Conservation (phyloP, 2,888 invertebrate genomes). For the Agonopterix subpropinquella region DNA sequence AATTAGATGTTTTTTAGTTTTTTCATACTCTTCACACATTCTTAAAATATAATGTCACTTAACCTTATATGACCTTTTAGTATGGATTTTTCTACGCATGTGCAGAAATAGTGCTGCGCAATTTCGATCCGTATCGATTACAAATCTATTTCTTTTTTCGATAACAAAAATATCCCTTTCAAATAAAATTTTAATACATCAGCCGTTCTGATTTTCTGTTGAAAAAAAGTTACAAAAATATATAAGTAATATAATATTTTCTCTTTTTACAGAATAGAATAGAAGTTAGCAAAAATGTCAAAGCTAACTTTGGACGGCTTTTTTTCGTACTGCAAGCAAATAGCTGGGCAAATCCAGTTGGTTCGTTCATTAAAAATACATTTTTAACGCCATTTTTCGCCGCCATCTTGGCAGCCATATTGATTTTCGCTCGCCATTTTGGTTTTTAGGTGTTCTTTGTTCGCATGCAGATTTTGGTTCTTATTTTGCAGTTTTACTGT, state of each 20-base stretch:
- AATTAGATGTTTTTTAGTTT: conserved; percentile 13
- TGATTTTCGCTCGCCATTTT: conserved; percentile 8
- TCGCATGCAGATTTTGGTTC: not conserved
- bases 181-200: too few species aligned
- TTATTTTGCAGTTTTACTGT: too few species aligned
- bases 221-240: not conserved
- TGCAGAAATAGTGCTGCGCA: conserved; percentile 18
- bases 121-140: too few species aligned
- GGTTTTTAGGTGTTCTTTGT: conserved; percentile 2
- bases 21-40: conserved; percentile 16
- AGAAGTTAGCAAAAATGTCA: conserved; percentile 62
- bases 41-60: conserved; percentile 4
- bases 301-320: conserved; percentile 72
- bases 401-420: conserved; percentile 21
- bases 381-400: conserved; percentile 16
- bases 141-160: too few species aligned
- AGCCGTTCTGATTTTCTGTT: too few species aligned
- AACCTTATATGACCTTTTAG: conserved; percentile 22
- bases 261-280: conserved; percentile 64
- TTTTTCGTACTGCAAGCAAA: conserved; percentile 76
- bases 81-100: conserved; percentile 29
- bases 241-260: conserved; percentile 40
- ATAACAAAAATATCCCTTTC: too few species aligned
- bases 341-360: conserved; percentile 74
- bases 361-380: conserved; percentile 47